These are phyloP conservation scores for Zaprionus lachaisei DNA, from an alignment of 1,140 invertebrate genomes.

Conservation along the genomic window DNA sequence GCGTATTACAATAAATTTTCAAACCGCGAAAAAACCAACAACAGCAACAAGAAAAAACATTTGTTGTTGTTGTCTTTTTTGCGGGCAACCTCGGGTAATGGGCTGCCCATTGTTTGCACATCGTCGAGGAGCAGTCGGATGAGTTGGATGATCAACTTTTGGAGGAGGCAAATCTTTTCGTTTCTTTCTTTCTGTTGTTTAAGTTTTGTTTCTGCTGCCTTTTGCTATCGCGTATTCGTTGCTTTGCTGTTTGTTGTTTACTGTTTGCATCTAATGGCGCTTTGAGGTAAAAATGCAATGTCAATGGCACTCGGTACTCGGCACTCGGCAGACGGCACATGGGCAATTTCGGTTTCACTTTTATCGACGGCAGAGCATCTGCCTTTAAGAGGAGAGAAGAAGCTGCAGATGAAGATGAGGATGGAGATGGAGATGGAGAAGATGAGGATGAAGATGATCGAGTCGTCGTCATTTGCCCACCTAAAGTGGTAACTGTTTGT, in stretches of 20 bases:
- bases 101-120: conserved; percentile 69
- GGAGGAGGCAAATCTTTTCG: conserved; percentile 50
- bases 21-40: conserved; percentile 33
- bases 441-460: conserved; percentile 54
- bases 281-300: conserved; percentile 80
- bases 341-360: conserved; percentile 80
- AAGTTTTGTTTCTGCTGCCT: conserved; percentile 33
- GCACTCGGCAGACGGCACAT: conserved; percentile 60
- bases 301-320: conserved; percentile 73
- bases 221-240: no score
- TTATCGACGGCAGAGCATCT: conserved; percentile 75
- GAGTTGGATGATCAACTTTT: conserved; percentile 30
- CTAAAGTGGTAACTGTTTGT: conserved; percentile 72
- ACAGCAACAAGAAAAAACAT: conserved; percentile 29
- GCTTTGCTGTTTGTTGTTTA: conserved; percentile 41
- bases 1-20: conserved; percentile 78
- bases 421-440: conserved; percentile 32
- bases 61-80: conserved; percentile 42
- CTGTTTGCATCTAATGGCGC: conserved; percentile 79
- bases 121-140: conserved; percentile 37
- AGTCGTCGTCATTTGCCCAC: conserved; percentile 49
- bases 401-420: conserved; percentile 3
- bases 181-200: conserved; percentile 41
- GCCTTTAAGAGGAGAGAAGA: conserved; percentile 24
- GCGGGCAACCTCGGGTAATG: conserved; percentile 71